Conservation (phyloP, 2,797 vertebrate genomes). For the Pelochelys cantorii region DNA sequence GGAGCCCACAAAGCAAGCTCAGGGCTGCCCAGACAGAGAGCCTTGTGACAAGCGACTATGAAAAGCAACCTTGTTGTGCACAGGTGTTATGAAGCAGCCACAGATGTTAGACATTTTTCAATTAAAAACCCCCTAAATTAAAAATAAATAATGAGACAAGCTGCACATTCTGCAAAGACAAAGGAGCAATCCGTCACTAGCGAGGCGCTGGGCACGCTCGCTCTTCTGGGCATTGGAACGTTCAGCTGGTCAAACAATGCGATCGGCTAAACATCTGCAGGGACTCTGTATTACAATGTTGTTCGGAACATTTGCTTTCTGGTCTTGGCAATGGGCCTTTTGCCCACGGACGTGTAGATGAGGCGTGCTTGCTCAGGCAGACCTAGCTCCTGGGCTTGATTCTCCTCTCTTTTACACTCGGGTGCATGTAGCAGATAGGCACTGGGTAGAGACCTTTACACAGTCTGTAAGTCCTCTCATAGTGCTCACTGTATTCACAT, state of each 20-base stretch:
- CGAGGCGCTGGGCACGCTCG: not conserved
- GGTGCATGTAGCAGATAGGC: not conserved
- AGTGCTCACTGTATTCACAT: slow-evolving; percentile 10
- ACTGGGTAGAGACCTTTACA: slow-evolving; percentile 29
- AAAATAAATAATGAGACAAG: slow-evolving; percentile 38
- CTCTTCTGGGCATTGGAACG: not conserved
- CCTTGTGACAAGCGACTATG: not conserved
- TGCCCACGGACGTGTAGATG: not conserved
- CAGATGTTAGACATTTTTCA: slow-evolving; percentile 68
- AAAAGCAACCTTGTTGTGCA: not conserved
- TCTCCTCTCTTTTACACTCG: not conserved
- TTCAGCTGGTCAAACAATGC: slow-evolving; percentile 34
- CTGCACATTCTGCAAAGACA: not conserved
- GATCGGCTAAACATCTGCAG: not conserved
- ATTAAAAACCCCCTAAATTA: slow-evolving; percentile 60
- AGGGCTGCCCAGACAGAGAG: slow-evolving; percentile 31
- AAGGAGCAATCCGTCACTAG: not conserved
- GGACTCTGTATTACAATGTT: not conserved
- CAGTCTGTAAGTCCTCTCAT: not conserved
- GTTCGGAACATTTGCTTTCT: not conserved
- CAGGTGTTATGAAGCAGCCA: slow-evolving; percentile 71
- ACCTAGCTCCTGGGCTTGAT: fast-evolving
- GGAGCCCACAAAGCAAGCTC: not conserved
- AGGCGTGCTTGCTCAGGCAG: not conserved
- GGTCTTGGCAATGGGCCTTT: not conserved